phyloP scores from a whole-genome alignment of 1,140 invertebrate genomes.

The Drosophila erecta region DNA sequence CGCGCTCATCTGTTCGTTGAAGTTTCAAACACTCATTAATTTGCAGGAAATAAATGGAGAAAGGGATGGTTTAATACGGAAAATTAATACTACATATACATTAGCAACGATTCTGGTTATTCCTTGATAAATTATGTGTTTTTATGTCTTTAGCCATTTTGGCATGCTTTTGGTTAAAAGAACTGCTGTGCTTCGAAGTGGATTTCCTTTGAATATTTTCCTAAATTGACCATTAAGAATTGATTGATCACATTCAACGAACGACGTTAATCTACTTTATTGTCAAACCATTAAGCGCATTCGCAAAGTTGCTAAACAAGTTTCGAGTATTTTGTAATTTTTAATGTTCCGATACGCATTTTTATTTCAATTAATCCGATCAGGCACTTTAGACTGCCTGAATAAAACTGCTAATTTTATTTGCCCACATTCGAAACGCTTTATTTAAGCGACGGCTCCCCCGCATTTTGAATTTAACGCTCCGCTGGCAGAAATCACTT shows the following conservation, averaged over 20 bases:
- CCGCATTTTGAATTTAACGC: slow-evolving; percentile 36
- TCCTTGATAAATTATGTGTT: too few species aligned
- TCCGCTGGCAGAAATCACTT: slow-evolving; percentile 68
- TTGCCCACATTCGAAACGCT: slow-evolving; percentile 36
- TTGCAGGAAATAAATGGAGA: background rate
- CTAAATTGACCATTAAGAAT: background rate
- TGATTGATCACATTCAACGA: background rate
- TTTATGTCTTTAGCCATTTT: too few species aligned
- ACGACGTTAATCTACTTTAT: background rate
- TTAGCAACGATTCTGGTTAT: too few species aligned
- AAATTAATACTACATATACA: too few species aligned
- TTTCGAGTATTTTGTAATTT: background rate
- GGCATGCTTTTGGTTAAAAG: too few species aligned
- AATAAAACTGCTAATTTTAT: slow-evolving; percentile 55
- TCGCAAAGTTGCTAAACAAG: background rate
- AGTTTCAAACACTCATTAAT: background rate
- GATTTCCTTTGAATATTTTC: background rate
- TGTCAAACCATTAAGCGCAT: background rate
- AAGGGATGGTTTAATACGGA: background rate
- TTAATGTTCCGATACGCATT: background rate
- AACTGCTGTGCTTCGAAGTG: too few species aligned
- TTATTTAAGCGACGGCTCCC: slow-evolving; percentile 31
- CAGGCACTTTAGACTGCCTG: slow-evolving; percentile 1
- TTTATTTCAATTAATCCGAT: slow-evolving; percentile 13
- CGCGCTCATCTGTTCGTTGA: slow-evolving; percentile 15